These are phyloP conservation scores for Lasius fuliginosus DNA, from an alignment of 2,888 invertebrate genomes.

Conservation along the genomic window DNA sequence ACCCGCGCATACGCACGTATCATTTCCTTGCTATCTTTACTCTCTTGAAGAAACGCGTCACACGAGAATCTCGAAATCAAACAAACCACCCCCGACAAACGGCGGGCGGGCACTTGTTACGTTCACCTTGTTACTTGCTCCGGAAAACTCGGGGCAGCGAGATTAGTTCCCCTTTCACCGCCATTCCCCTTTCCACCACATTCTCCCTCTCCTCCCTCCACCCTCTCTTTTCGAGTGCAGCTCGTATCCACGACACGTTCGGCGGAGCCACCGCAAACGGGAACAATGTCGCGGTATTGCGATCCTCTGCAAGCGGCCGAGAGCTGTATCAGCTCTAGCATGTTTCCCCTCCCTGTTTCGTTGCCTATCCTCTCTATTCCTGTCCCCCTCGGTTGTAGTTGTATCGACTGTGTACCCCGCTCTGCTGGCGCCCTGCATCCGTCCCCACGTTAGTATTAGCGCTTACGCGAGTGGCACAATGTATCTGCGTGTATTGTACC, in stretches of 20 bases:
- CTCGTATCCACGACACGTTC: constrained; percentile 70
- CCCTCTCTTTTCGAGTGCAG: constrained; percentile 22
- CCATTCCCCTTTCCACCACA: constrained; percentile 6
- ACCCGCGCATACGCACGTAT: not conserved
- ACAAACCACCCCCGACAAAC: constrained; percentile 48
- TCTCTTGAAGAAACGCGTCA: constrained; percentile 28
- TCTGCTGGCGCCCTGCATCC: constrained; percentile 19
- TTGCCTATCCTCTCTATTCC: constrained; percentile 24
- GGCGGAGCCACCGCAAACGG: constrained; percentile 66
- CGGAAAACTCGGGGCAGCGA: constrained; percentile 62
- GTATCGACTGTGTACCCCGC: constrained; percentile 3
- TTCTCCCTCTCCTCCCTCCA: not conserved
- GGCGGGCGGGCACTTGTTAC: constrained; percentile 62
- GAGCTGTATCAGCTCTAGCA: constrained; percentile 68
- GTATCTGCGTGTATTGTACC: constrained; percentile 71
- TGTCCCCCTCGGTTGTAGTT: constrained; percentile 42
- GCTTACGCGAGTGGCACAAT: constrained; percentile 74
- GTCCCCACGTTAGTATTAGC: constrained; percentile 70
- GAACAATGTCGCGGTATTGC: constrained; percentile 72
- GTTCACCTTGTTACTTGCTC: constrained; percentile 61
- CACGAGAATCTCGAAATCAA: constrained; percentile 51
- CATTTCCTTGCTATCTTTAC: not conserved
- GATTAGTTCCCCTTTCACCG: constrained; percentile 57
- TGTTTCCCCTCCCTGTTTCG: constrained; percentile 51
- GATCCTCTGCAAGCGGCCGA: constrained; percentile 67